Evolutionary conservation across 2,797 vertebrate genomes (phyloP), one percentile per base, ranked within the genome.

Genomic region (Melanotaenia nigrans): DNA sequence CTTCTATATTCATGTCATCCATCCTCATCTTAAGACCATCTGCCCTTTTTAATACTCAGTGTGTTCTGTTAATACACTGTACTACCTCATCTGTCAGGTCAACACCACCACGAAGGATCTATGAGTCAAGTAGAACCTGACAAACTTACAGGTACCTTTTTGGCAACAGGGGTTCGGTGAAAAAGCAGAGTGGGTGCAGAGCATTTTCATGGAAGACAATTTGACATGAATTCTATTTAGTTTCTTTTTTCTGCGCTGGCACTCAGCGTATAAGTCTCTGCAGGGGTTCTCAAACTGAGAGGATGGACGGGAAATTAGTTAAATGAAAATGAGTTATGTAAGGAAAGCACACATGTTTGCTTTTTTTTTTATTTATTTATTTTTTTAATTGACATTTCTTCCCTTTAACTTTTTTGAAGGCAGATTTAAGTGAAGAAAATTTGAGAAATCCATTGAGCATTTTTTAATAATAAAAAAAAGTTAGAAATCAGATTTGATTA

Each of bases 1-100:
- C 45, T 79, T 84, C 81, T 53, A 61, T 47, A 61, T 82, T 67
- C 10, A 63, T 42, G 6, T 63, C 55, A 61, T 61, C 35, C 47
- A 42, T 22, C 28, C 11, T 78, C 35, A 65, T 63, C 36, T 28
- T 55, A 12, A 25, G 81, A 7, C 85, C 94, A 94, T 95, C 94
- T 55, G 94, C 94, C 47, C 94, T 92, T 22, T 91, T 95, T 81
- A 94, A 90, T 77, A 87, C 93, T 18, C 73, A 88, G 87, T 40
- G 90, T 90, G 94, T 63, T 93, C 93, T 86, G 94, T 94, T 87
- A 95, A 93, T 91, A 94, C 94, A 93, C 93, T 95, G 30, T 82
- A 72, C 89, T 91, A 96, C 96, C 96, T 96, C 96, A 95, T 83
- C 94, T 94, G 89, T 89, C 93, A 8, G 93, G 92, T 77, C 89